These are phyloP conservation scores for Oncorhynchus keta DNA, from an alignment of 2,113 vertebrate genomes.

Conservation along the genomic window DNA sequence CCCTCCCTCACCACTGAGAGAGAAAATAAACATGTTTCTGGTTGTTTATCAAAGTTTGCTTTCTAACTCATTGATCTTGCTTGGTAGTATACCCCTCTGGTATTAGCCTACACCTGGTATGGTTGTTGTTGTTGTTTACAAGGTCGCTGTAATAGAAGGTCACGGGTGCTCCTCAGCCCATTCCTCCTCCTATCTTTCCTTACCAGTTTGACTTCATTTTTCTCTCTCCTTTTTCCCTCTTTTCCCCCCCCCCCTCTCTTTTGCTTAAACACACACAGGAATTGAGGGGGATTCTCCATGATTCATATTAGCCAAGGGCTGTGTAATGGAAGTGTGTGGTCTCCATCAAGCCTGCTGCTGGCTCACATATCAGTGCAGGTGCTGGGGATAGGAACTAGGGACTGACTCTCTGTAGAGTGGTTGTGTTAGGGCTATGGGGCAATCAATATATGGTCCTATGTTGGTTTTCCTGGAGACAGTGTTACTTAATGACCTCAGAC, in stretches of 20 bases:
- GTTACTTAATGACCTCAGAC: neutral
- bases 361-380: neutral
- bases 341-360: slow-evolving; percentile 19
- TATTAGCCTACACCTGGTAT: too few relatives aligned
- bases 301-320: neutral
- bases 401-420: neutral
- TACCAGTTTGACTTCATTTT: neutral
- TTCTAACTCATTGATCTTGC: too few relatives aligned
- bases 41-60: too few relatives aligned
- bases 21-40: too few relatives aligned
- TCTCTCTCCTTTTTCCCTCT: neutral
- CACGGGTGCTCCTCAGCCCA: neutral
- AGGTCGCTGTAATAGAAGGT: neutral
- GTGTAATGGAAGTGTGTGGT: slow-evolving; percentile 39
- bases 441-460: neutral
- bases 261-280: slow-evolving; percentile 8
- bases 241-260: neutral
- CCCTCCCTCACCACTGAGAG: too few relatives aligned
- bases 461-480: neutral
- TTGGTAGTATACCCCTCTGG: too few relatives aligned
- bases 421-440: neutral
- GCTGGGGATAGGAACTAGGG: neutral
- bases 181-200: neutral
- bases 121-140: neutral
- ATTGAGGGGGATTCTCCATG: slow-evolving; percentile 10